Conservation (phyloP, 2,113 vertebrate genomes). For the Girardinichthys multiradiatus region DNA sequence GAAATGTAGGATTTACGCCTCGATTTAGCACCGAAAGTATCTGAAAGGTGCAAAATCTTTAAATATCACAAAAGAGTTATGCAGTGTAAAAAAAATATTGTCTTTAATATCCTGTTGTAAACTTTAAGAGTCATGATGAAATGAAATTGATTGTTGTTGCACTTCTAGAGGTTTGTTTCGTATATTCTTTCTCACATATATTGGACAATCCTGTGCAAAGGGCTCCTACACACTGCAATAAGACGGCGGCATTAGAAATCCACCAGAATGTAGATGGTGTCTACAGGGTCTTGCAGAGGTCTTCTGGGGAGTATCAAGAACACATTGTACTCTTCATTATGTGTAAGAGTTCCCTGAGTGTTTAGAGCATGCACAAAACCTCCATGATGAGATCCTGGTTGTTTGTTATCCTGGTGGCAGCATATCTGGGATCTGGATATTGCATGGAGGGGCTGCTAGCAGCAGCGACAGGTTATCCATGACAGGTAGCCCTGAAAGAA, state of each 20-base stretch:
- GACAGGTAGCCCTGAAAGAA: too few relatives aligned
- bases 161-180: neutral
- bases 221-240: too few relatives aligned
- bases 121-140: too few relatives aligned
- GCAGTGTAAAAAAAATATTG: neutral
- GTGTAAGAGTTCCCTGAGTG: too few relatives aligned
- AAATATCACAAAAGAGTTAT: too few relatives aligned
- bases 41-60: neutral
- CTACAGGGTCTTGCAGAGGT: neutral
- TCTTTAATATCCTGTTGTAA: neutral
- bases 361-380: too few relatives aligned
- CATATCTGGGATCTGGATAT: too few relatives aligned
- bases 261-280: neutral
- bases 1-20: neutral
- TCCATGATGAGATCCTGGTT: too few relatives aligned
- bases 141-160: neutral
- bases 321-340: too few relatives aligned
- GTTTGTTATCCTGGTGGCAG: too few relatives aligned
- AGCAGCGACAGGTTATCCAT: too few relatives aligned
- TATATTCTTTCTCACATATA: neutral
- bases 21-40: neutral
- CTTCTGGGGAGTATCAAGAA: neutral
- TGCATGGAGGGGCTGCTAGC: too few relatives aligned
- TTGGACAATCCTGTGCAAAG: neutral
- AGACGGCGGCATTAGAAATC: neutral